Evolutionary conservation across 2,888 invertebrate species (phyloP).

Genomic region (Orthosia incerta): DNA sequence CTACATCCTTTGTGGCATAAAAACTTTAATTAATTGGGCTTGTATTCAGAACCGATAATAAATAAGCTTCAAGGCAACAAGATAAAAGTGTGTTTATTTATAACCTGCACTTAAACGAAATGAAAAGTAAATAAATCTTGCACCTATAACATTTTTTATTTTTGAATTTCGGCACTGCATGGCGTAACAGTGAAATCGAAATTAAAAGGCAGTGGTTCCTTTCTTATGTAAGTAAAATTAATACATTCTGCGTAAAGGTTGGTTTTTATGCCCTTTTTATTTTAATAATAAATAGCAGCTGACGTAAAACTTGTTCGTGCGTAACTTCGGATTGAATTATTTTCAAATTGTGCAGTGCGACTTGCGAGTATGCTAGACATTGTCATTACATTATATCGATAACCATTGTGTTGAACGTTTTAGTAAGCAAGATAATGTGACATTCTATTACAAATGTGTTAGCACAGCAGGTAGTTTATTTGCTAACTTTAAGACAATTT

Average conservation of each 20-base stretch:
- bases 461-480: constrained; percentile 12
- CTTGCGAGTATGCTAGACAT: constrained; percentile 1
- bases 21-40: neutral
- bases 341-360: constrained; percentile 52
- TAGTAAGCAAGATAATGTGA: constrained; percentile 13
- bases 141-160: neutral
- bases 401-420: constrained; percentile 26
- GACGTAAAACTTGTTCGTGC: constrained; percentile 65
- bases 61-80: constrained; percentile 19
- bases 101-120: constrained; percentile 7
- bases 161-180: constrained; percentile 24
- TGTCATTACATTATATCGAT: constrained; percentile 9
- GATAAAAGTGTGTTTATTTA: constrained; percentile 6
- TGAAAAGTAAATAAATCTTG: constrained; percentile 31
- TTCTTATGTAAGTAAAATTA: constrained; percentile 66
- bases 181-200: constrained; percentile 68
- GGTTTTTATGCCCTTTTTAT: constrained; percentile 43
- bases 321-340: constrained; percentile 58
- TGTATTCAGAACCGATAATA: constrained; percentile 3
- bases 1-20: neutral
- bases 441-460: constrained; percentile 22
- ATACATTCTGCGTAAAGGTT: constrained; percentile 48
- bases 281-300: constrained; percentile 52
- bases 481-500: neutral
- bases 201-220: constrained; percentile 62